Conservation (phyloP, 1,140 invertebrate genomes). For the Drosophila truncata region DNA sequence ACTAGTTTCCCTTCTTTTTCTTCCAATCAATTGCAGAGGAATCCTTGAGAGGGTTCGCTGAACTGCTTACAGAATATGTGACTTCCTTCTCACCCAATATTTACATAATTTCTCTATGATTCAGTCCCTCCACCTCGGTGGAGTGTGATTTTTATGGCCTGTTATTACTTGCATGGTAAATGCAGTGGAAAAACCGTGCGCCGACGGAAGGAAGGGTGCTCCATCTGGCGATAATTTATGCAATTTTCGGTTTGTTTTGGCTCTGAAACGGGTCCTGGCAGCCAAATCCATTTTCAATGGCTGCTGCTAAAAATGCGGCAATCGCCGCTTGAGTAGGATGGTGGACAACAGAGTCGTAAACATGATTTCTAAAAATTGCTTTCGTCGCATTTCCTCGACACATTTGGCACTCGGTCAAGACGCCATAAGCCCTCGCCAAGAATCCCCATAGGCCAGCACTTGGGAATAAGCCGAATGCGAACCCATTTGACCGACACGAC, state of each 20-base stretch:
- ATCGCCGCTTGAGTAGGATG: slow-evolving; percentile 36
- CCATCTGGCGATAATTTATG: slow-evolving; percentile 63
- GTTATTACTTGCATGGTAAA: slow-evolving; percentile 66
- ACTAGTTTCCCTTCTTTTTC: background rate
- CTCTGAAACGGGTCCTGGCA: slow-evolving; percentile 46
- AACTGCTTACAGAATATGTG: slow-evolving; percentile 28
- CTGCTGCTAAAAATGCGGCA: slow-evolving; percentile 75
- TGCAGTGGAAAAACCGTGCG: slow-evolving; percentile 64
- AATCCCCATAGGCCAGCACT: slow-evolving; percentile 9
- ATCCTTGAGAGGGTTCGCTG: slow-evolving; percentile 33
- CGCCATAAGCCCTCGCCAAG: slow-evolving; percentile 11
- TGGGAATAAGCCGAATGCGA: slow-evolving; percentile 15
- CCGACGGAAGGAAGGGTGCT: slow-evolving; percentile 10
- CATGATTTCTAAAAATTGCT: slow-evolving; percentile 54
- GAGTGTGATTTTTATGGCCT: slow-evolving; percentile 70
- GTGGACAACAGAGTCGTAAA: slow-evolving; percentile 54
- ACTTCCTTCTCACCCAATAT: slow-evolving; percentile 35
- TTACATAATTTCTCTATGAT: slow-evolving; percentile 49
- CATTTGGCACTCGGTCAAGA: slow-evolving; percentile 66
- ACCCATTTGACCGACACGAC: slow-evolving; percentile 20
- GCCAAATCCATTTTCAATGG: slow-evolving; percentile 15
- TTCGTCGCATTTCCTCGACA: slow-evolving; percentile 73
- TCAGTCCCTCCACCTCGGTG: background rate
- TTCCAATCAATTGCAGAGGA: slow-evolving; percentile 37
- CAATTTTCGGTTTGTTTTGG: slow-evolving; percentile 66